Evolutionary conservation across 2,797 vertebrate species (phyloP), one percentile per base, ranked within the genome.

Genomic region (Falco novaeseelandiae): DNA sequence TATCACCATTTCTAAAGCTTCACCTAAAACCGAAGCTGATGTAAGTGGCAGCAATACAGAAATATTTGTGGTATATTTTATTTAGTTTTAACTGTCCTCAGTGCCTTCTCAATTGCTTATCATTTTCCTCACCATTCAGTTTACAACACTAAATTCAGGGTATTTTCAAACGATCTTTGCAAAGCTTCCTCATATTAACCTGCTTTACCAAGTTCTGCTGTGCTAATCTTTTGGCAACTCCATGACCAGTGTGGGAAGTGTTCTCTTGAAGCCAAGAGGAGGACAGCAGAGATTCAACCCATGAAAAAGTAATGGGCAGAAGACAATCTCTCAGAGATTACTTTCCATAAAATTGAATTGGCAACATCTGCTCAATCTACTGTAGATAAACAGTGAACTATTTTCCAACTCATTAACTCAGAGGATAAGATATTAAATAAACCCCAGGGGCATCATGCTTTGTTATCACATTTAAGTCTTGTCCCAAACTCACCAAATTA

Each of bases 351-450:
- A 98, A 97, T 61, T 52, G 96, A 97, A 98, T 92, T 97, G 96
- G 97, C 92, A 98, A 98, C 98, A 98, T 98, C 98, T 98, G 98
- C 96, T 98, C 97, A 97, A 97, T 97, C 97, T 98, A 98, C 97
- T 98, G 96, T 98, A 97, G 97, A 98, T 98, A 98, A 98, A 98
- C 97, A 98, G 95, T 92, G 96, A 98, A 98, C 97, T 97, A 98
- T 98, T 98, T 98, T 98, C 98, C 97, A 97, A 97, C 93, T 98
- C 98, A 98, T 98, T 98, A 98, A 98, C 97, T 95, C 93, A 95
- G 94, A 97, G 96, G 93, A 98, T 97, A 97, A 97, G 96, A 95
- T 97, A 98, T 98, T 98, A 98, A 97, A 98, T 95, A 97, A 98
- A 96, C 94, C 97, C 97, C 93, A 96, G 90, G 93, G 97, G 96